These are phyloP conservation scores for Rhodinocichla rosea DNA, from an alignment of 2,113 vertebrate species.

Conservation along the genomic window DNA sequence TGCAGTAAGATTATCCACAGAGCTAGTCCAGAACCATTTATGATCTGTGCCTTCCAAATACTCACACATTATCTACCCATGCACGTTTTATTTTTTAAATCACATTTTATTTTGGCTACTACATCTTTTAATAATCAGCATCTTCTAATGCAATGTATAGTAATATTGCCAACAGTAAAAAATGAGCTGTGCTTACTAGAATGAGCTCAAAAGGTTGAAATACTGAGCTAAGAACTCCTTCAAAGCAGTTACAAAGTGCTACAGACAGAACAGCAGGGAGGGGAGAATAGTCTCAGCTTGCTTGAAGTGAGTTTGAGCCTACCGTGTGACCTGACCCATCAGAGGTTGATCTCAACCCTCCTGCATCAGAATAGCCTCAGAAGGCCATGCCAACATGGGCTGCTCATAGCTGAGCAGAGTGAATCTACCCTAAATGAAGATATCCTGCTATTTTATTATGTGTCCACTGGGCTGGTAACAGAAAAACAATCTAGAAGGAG, in stretches of 20 bases:
- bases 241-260: background rate
- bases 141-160: background rate
- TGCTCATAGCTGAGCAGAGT: background rate
- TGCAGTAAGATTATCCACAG: background rate
- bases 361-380: background rate
- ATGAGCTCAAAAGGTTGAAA: background rate
- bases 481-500: background rate
- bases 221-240: background rate
- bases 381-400: background rate
- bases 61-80: fast-evolving
- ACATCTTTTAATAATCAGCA: background rate
- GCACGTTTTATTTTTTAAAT: background rate
- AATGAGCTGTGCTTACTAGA: background rate
- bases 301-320: background rate
- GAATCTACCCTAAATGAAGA: background rate
- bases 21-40: background rate
- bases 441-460: background rate
- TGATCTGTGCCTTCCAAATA: background rate
- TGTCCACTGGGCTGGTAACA: background rate
- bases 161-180: background rate
- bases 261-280: background rate
- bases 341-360: background rate
- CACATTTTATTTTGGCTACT: background rate
- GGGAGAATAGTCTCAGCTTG: background rate
- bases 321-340: background rate